A percentile compares a stretch with the other conserved stretches of the same genome.
Conservation (phyloP, 2,797 vertebrate species). For the Epinephelus coioides region DNA sequence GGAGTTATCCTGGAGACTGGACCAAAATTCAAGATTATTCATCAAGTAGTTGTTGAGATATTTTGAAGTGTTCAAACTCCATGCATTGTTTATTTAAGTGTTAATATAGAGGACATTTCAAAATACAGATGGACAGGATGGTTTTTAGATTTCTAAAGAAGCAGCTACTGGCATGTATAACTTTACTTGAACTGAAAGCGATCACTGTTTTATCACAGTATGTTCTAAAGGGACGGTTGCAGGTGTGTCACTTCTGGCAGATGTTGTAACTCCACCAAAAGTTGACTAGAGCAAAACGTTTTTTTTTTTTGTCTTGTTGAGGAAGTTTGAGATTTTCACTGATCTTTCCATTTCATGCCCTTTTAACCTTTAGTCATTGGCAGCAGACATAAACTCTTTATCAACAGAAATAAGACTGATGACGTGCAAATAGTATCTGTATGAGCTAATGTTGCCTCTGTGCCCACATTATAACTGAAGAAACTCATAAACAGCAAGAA, state of each 20-base stretch:
- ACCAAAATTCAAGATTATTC: not conserved
- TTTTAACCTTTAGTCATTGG: not conserved
- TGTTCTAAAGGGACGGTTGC: not conserved
- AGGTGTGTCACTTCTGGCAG: not conserved
- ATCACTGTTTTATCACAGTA: not conserved
- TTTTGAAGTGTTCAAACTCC: not conserved
- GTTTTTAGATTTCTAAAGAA: not conserved
- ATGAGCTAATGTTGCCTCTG: not conserved
- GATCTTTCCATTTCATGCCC: conserved; percentile 1
- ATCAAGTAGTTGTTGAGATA: not conserved
- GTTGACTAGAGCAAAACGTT: conserved; percentile 10
- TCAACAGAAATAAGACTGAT: not conserved
- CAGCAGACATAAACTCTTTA: conserved; percentile 7
- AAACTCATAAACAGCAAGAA: not conserved
- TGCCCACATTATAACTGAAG: not conserved
- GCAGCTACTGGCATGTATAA: not conserved
- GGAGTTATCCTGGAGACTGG: not conserved
- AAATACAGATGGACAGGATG: not conserved
- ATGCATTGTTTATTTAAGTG: not conserved
- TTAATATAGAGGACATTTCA: not conserved
- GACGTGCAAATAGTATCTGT: not conserved
- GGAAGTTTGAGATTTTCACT: conserved; percentile 19
- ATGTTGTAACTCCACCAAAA: conserved; percentile 9
- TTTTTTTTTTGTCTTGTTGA: not conserved
- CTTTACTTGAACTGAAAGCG: too few relatives aligned